A percentile compares a stretch with the other conserved stretches of the same genome.
Conservation (phyloP, 2,797 vertebrate species). For the Toxotes lorentzi region DNA sequence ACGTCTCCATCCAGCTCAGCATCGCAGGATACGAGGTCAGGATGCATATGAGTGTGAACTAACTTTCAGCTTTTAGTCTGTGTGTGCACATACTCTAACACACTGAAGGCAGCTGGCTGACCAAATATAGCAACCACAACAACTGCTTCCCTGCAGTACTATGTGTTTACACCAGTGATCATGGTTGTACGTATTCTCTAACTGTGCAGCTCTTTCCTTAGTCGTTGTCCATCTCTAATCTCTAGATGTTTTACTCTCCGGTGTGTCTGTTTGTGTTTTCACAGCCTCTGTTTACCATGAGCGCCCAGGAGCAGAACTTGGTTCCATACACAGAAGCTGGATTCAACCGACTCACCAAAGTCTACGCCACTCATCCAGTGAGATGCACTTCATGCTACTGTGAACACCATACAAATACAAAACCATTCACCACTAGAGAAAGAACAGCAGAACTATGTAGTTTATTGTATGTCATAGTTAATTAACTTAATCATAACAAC, state of each 20-base stretch:
- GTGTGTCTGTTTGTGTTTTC: slow-evolving; percentile 39
- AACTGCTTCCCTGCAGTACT: not conserved
- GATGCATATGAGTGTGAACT: not conserved
- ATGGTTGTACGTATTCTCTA: not conserved
- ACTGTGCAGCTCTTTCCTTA: not conserved
- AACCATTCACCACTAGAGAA: not conserved
- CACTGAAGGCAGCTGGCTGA: not conserved
- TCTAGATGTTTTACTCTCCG: not conserved
- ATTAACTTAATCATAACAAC: too few species aligned
- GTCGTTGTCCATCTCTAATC: not conserved
- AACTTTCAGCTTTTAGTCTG: not conserved
- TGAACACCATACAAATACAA: not conserved
- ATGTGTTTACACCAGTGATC: not conserved
- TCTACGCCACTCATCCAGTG: slow-evolving; percentile 85
- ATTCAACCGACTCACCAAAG: slow-evolving; percentile 79
- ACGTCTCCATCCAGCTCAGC: slow-evolving; percentile 85
- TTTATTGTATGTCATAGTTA: not conserved
- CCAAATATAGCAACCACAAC: not conserved
- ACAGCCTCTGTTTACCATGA: slow-evolving; percentile 87
- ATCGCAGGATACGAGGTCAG: slow-evolving; percentile 84
- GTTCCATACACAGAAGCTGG: slow-evolving; percentile 75
- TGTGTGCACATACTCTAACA: not conserved
- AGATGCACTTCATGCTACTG: slow-evolving; percentile 39
- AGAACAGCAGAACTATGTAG: not conserved
- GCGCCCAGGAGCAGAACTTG: slow-evolving; percentile 87